phyloP scores from a whole-genome alignment of 2,797 vertebrate genomes.

The Agapornis canus region DNA sequence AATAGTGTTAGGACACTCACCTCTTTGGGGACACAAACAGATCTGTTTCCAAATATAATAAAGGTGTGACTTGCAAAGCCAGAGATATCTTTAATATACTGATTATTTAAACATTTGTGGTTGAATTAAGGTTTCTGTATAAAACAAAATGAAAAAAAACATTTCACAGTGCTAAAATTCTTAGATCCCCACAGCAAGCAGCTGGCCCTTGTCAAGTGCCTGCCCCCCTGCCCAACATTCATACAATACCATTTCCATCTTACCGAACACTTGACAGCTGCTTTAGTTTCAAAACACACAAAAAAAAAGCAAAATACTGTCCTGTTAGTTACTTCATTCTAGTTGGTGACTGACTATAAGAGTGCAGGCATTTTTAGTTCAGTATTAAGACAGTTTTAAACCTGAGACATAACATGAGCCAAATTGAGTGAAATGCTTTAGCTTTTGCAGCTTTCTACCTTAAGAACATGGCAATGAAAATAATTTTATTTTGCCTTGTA shows the following conservation, averaged over 20 bases:
- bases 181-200: neutral
- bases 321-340: neutral
- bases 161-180: neutral
- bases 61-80: neutral
- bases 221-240: neutral
- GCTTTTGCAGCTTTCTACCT: neutral
- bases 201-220: neutral
- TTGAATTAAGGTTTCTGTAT: neutral
- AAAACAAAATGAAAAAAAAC: neutral
- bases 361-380: neutral
- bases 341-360: neutral
- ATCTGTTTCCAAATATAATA: neutral
- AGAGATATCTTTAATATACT: neutral
- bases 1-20: neutral
- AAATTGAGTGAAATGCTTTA: neutral
- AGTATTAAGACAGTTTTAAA: neutral
- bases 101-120: neutral
- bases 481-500: neutral
- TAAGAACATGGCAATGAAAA: neutral
- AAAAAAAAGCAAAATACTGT: neutral
- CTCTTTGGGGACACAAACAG: neutral
- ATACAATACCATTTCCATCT: neutral
- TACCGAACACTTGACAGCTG: neutral
- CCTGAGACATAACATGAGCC: neutral
- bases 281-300: slow-evolving; percentile 1